Conservation (phyloP, 2,797 vertebrate genomes). For the Bradypodion pumilum region DNA sequence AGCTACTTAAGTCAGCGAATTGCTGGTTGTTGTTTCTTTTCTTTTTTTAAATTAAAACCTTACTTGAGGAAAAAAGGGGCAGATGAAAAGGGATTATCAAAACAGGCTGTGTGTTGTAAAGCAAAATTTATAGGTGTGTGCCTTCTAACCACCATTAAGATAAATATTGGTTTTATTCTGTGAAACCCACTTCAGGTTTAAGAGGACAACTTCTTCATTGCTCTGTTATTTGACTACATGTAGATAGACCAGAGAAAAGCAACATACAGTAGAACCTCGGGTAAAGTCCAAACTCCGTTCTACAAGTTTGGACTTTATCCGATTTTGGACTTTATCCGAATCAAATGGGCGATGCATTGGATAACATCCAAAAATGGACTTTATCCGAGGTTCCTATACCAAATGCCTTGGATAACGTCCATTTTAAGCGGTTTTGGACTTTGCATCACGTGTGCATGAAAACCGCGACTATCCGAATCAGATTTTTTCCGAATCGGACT, state of each 20-base stretch:
- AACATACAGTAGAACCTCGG: no score
- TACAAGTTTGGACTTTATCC: no score
- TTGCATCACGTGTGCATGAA: no score
- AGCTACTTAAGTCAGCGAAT: neutral
- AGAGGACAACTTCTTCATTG: slow-evolving; percentile 16
- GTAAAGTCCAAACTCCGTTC: no score
- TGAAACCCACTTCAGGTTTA: slow-evolving; percentile 41
- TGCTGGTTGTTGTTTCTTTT: neutral
- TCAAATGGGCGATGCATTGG: no score
- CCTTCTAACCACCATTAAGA: slow-evolving; percentile 28
- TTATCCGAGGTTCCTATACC: no score
- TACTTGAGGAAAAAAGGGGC: neutral
- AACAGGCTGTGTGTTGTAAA: slow-evolving; percentile 22
- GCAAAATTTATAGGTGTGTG: slow-evolving; percentile 22
- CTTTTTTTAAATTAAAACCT: neutral
- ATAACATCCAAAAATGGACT: no score
- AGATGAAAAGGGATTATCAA: slow-evolving; percentile 2
- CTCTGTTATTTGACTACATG: slow-evolving; percentile 8
- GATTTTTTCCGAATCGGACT: no score
- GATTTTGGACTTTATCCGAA: no score
- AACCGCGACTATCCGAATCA: no score
- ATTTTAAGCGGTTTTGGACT: no score
- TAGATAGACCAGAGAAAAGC: slow-evolving; percentile 19
- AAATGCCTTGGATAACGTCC: no score
- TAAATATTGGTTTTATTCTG: slow-evolving; percentile 43